Conservation (phyloP, 2,888 invertebrate species). For the Lasioglossum oenotherae region DNA sequence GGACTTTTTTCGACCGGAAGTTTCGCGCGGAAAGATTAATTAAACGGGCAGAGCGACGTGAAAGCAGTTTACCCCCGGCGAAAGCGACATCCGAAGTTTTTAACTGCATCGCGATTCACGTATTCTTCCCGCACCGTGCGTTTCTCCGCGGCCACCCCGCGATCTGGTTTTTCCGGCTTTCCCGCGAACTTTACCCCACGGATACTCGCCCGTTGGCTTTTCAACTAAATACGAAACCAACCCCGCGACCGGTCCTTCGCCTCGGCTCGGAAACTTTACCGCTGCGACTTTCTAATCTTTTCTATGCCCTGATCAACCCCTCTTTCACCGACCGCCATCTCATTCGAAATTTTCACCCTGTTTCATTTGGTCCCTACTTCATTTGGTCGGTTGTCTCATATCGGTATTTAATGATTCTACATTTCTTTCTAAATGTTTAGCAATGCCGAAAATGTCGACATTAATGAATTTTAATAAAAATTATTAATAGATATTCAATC, state of each 20-base stretch:
- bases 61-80: conserved; percentile 27
- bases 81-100: conserved; percentile 39
- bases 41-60: conserved; percentile 26
- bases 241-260: background rate
- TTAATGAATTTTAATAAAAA: too few species aligned
- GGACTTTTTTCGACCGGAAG: background rate
- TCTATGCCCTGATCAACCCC: background rate
- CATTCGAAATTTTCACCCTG: background rate
- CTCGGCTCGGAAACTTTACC: conserved; percentile 5
- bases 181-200: conserved; percentile 11
- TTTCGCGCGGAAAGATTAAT: conserved; percentile 38
- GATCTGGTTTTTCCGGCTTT: background rate
- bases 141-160: background rate
- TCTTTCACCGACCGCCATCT: background rate
- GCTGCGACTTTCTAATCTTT: conserved; percentile 23
- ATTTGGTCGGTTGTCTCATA: too few species aligned
- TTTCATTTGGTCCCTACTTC: too few species aligned
- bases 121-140: conserved; percentile 13
- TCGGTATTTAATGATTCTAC: too few species aligned
- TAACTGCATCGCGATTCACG: conserved; percentile 22
- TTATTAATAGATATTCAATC: too few species aligned
- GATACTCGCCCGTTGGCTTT: background rate
- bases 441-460: too few species aligned
- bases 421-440: too few species aligned
- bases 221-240: background rate